Conservation (phyloP, 1,140 invertebrate genomes). For the Adoxophyes honmai region DNA sequence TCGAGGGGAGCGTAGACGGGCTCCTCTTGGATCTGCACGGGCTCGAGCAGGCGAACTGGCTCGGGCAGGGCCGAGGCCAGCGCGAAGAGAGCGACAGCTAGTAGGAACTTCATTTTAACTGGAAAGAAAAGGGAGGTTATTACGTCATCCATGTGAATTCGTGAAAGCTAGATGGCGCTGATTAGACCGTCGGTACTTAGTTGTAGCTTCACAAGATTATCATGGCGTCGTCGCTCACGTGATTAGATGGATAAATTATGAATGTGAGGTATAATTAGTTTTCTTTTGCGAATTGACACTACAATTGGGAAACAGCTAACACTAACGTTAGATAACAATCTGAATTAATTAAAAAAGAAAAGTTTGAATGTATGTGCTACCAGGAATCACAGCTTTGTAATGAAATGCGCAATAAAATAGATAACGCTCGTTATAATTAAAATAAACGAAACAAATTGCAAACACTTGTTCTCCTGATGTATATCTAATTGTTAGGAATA, state of each 20-base stretch:
- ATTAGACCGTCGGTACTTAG: background rate
- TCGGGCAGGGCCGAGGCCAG: slow-evolving; percentile 34
- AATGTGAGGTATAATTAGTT: too few species aligned
- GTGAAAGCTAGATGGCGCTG: background rate
- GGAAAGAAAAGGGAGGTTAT: slow-evolving; percentile 22
- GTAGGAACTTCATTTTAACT: slow-evolving; percentile 53
- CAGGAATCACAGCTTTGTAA: too few species aligned
- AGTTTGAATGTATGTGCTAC: too few species aligned
- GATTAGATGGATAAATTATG: too few species aligned
- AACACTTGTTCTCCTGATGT: too few species aligned
- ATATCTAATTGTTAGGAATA: background rate
- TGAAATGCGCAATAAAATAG: too few species aligned
- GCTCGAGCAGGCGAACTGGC: background rate
- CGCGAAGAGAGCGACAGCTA: slow-evolving; percentile 40
- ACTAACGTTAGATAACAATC: too few species aligned
- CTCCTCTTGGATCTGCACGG: slow-evolving; percentile 6
- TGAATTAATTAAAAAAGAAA: background rate
- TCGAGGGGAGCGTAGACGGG: slow-evolving; percentile 13
- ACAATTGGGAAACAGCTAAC: too few species aligned
- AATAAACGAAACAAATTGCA: too few species aligned
- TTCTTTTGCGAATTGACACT: too few species aligned
- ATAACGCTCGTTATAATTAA: too few species aligned
- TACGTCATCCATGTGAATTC: background rate
- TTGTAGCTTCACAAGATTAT: background rate
- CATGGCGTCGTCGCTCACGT: too few species aligned